Percentiles rank a stretch among this genome's conserved stretches.
These are phyloP conservation scores for Neomorphus geoffroyi DNA, from an alignment of 2,797 vertebrate species.

Conservation along the genomic window DNA sequence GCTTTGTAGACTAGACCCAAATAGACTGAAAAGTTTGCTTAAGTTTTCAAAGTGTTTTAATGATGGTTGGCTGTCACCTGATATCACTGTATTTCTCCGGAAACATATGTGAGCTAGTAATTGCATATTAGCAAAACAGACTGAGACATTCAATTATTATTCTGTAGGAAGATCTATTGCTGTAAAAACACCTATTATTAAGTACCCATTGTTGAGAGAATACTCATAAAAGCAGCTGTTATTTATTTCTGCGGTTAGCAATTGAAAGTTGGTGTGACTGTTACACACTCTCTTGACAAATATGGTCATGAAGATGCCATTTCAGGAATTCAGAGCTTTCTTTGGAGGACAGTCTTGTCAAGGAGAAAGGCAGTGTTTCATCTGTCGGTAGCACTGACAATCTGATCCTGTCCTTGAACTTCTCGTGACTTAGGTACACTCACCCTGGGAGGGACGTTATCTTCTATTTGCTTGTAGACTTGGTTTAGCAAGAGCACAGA, in stretches of 20 bases:
- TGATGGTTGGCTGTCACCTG: background rate
- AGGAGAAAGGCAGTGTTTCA: background rate
- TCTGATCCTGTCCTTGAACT: background rate
- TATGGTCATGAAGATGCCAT: background rate
- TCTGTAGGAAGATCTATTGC: background rate
- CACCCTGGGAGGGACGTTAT: background rate
- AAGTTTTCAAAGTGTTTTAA: background rate
- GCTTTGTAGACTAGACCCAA: background rate
- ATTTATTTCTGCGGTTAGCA: background rate
- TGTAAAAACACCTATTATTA: background rate
- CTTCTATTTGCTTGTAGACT: background rate
- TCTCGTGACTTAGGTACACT: background rate
- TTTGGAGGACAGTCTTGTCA: background rate
- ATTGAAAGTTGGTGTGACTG: background rate
- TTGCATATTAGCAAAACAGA: conserved; percentile 32
- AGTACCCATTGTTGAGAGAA: background rate
- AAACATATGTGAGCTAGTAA: background rate
- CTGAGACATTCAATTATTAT: conserved; percentile 4
- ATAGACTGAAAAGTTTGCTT: background rate
- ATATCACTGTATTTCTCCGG: background rate
- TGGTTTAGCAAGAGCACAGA: background rate
- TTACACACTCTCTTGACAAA: background rate
- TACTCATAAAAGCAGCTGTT: background rate
- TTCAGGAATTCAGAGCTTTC: background rate
- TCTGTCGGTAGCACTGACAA: background rate